Evolutionary conservation across 2,888 invertebrate species (phyloP).

Genomic region (Heliconius charithonia): DNA sequence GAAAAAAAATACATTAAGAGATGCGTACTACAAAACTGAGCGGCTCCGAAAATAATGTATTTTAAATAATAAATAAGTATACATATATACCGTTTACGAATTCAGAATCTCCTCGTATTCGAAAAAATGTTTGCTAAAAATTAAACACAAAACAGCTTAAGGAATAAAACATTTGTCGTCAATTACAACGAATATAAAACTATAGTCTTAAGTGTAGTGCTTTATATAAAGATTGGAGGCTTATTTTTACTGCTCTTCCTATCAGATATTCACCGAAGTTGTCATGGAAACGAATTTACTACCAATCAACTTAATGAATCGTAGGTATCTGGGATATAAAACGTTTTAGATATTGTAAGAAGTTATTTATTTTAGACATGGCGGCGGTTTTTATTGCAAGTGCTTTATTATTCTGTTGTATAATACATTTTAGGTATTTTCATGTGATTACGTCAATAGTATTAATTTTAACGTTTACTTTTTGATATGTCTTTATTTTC

Average conservation of each 20-base stretch:
- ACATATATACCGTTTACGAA: too few relatives aligned
- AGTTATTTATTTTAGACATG: background rate
- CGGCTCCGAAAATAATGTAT: too few relatives aligned
- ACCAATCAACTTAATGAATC: slow-evolving; percentile 36
- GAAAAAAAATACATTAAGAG: too few relatives aligned
- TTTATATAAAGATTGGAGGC: slow-evolving; percentile 16
- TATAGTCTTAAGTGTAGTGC: background rate
- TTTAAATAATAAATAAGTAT: too few relatives aligned
- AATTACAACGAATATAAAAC: background rate
- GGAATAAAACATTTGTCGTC: background rate
- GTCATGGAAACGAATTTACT: slow-evolving; percentile 31
- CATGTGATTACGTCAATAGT: background rate
- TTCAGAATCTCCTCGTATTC: too few relatives aligned
- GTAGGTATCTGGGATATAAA: slow-evolving; percentile 26
- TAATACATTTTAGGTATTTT: background rate
- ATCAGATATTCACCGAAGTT: slow-evolving; percentile 27
- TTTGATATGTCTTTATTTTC: background rate
- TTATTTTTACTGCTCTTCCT: slow-evolving; percentile 21
- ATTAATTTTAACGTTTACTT: background rate
- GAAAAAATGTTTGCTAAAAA: background rate
- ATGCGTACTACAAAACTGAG: too few relatives aligned
- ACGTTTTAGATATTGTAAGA: slow-evolving; percentile 6
- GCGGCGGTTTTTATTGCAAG: background rate
- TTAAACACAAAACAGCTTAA: background rate
- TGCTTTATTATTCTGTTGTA: background rate